Percentiles rank a stretch among this genome's conserved stretches.
These are phyloP conservation scores for Emydura subglobosa DNA, from an alignment of 2,113 vertebrate species.

Conservation along the genomic window DNA sequence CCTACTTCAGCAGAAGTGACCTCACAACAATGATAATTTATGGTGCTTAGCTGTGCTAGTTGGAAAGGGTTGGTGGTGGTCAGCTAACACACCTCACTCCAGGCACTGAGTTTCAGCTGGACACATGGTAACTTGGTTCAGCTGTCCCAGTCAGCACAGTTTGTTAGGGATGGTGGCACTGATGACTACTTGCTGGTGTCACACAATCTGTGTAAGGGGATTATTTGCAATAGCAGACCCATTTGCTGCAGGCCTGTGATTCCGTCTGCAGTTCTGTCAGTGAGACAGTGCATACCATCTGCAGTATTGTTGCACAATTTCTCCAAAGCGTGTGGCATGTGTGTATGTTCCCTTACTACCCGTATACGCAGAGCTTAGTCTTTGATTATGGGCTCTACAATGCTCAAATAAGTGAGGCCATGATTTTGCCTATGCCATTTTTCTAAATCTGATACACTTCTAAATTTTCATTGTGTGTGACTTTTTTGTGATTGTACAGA, in stretches of 20 bases:
- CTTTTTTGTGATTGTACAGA: not conserved
- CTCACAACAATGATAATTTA: not conserved
- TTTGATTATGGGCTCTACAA: not conserved
- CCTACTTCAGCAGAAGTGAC: not conserved
- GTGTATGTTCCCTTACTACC: not conserved
- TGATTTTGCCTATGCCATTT: not conserved
- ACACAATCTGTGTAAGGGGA: not conserved
- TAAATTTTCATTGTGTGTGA: not conserved
- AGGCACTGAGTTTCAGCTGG: not conserved
- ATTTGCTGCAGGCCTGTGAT: not conserved
- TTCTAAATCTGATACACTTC: not conserved
- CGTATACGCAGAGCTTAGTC: not conserved
- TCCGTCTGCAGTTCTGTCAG: not conserved
- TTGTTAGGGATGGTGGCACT: not conserved
- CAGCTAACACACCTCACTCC: not conserved
- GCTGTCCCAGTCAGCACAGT: not conserved
- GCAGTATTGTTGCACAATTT: not conserved
- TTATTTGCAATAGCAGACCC: not conserved
- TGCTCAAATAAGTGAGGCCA: fast-evolving
- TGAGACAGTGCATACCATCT: not conserved
- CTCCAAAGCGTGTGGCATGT: not conserved
- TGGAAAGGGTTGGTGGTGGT: not conserved
- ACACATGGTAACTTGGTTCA: not conserved
- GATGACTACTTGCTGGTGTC: not conserved
- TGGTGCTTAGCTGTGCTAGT: not conserved